These are phyloP conservation scores for Oedothorax gibbosus DNA, from an alignment of 1,140 invertebrate genomes.

Conservation along the genomic window DNA sequence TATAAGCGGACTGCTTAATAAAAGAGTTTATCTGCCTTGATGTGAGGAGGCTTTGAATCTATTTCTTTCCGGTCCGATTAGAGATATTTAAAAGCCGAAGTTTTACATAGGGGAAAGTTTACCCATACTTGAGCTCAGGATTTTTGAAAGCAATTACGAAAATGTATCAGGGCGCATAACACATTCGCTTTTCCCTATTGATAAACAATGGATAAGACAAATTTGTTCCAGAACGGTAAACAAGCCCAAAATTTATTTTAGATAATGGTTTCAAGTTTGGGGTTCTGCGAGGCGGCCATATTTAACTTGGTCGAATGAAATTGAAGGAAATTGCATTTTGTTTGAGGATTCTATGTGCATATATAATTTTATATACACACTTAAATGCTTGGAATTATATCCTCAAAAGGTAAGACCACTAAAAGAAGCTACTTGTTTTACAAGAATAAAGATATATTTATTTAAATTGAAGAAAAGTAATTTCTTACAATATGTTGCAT, in stretches of 20 bases:
- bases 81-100: constrained; percentile 20
- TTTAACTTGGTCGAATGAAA: too few species aligned
- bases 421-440: too few species aligned
- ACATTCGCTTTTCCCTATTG: constrained; percentile 35
- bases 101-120: constrained; percentile 14
- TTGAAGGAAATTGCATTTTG: too few species aligned
- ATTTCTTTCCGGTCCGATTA: constrained; percentile 35
- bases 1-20: constrained; percentile 25
- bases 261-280: not conserved
- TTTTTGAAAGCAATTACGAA: constrained; percentile 36
- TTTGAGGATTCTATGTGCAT: too few species aligned
- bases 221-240: not conserved
- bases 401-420: too few species aligned
- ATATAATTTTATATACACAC: too few species aligned
- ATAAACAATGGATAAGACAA: constrained; percentile 30
- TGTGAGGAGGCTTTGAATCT: constrained; percentile 24
- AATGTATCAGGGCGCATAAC: constrained; percentile 1
- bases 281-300: too few species aligned
- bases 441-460: too few species aligned
- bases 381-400: too few species aligned
- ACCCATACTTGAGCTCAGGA: not conserved
- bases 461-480: too few species aligned
- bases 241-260: constrained; percentile 1
- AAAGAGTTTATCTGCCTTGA: constrained; percentile 47
- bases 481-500: too few species aligned